Evolutionary conservation across 1,140 invertebrate genomes (phyloP), one percentile per base, ranked within the genome.

Genomic region (Papilio polytes): DNA sequence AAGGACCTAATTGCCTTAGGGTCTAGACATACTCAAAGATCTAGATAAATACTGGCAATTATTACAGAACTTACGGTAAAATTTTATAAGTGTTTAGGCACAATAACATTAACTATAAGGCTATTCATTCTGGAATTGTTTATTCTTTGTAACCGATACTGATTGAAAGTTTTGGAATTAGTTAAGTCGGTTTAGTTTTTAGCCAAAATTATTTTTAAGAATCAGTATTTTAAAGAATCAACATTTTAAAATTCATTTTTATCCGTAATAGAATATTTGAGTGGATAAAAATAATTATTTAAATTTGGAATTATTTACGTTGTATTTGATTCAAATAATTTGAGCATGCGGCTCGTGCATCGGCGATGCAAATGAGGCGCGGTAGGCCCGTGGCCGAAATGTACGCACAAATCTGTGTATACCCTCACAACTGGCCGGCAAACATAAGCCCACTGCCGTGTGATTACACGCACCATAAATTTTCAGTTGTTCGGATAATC

Each of bases 351-450:
- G 15, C 26, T 36, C 56, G 83, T 20, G n/a, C 59, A 56, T 77
- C 66, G 63, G 15, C 36, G 44, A 59, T 74, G 82, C 74, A 80
- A 83, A 83, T 83, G 82, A 80, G 66, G 59, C 26, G 51, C 74
- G 48, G 79, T 63, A 51, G 63, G 59, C 36, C 74, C 59, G 66
- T 70, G 56, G 51, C 51, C 74, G 48, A 83, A 63, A 81, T 81
- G 78, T 80, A 80, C 80, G 80, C 51, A 82, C 72, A 80, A 83
- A 82, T 81, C 83, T 83, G 80, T 84, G 80, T 81, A 82, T 81
- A 77, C 80, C 76, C 78, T 72, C 63, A 73, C 48, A 80, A 84
- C 59, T 80, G 73, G 41, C 73, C n/a, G 41, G n/a, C 20, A 74
- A 74, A 74, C 44, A 74, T 26, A 74, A 44, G 73, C 73, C 20